Base-by-base conservation (phyloP, 1,140 invertebrate genomes). In the Drosophila yakuba region DNA sequence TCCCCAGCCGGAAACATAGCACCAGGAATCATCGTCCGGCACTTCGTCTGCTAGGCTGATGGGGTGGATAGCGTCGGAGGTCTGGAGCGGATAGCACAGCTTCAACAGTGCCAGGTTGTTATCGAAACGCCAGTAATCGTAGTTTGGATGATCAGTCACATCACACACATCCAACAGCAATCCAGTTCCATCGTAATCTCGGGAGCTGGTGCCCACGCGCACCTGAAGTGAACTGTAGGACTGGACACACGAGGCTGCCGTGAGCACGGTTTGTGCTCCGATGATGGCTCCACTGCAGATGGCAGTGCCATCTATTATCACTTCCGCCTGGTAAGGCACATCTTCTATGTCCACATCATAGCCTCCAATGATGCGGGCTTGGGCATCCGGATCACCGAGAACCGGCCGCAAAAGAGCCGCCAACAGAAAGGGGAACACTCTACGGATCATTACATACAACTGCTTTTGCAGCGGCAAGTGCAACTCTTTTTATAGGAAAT, bases 241-340 rank as follows among this genome's bases (percentile, higher is more conserved):
- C 4, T 20, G 45, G 39, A 66, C 68, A 39, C 68, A 71, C 12
- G 6, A 8, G 2, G 66, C 68, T 5, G 66, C 67, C 7, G 68
- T 71, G 1, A 71, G 17, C 4, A 71, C 23, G 4, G 4, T 3
- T 4, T 43, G 8, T 35, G 48, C 1, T 3, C 6, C 11, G 8
- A 71, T n/a, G 28, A 71, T 71, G 28, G 67, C 67, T 4, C 67
- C 67, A 58, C 67, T 71, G 52, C 67, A 71, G 2, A 17, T 10
- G 0, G 39, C 15, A 6, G 12, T 68, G 12, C 23, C 38, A 15
- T 68, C 61, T 10, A 67, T 23, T 12, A 68, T 8, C 3, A 68
- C 51, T 23, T 28, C 39, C 4, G 64, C 61, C 15, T 68, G 64
- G 14, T 68, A 32, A 8, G 61, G 47, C 11, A 28, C 61, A 20